These are phyloP conservation scores for Hippocampus abdominalis DNA, from an alignment of 2,113 vertebrate genomes.

Conservation along the genomic window DNA sequence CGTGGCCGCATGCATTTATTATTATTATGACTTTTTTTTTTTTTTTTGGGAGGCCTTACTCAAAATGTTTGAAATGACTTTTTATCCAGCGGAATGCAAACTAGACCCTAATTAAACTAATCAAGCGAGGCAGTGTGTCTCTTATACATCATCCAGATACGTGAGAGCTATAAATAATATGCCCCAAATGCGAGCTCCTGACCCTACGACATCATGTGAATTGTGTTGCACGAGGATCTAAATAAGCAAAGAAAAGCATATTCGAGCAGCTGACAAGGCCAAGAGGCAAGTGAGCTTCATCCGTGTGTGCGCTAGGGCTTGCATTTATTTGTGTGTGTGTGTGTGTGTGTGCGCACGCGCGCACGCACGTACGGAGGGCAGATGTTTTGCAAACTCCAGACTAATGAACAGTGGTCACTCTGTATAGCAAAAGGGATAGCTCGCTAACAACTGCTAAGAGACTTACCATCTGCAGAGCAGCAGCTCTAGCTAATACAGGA, in stretches of 20 bases:
- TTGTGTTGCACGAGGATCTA: conserved; percentile 50
- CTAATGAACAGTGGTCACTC: conserved; percentile 54
- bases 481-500: conserved; percentile 13
- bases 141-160: conserved; percentile 37
- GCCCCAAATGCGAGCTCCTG: conserved; percentile 31
- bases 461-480: conserved; percentile 40
- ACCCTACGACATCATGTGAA: conserved; percentile 67
- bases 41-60: not conserved
- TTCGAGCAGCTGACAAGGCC: conserved; percentile 66
- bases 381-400: conserved; percentile 52
- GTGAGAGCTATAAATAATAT: conserved; percentile 50
- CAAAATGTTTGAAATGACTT: not conserved
- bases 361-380: conserved; percentile 13
- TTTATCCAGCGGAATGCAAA: not conserved
- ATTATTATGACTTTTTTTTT: no score
- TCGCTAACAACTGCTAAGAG: conserved; percentile 28
- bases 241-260: conserved; percentile 61
- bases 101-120: conserved; percentile 10
- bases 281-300: conserved; percentile 55
- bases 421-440: conserved; percentile 20
- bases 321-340: conserved; percentile 4
- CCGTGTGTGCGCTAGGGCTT: not conserved
- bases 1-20: not conserved
- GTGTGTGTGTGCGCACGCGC: conserved; percentile 2
- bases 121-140: conserved; percentile 12